Base-by-base conservation (phyloP, 1,140 invertebrate genomes). In the Batillaria attramentaria region DNA sequence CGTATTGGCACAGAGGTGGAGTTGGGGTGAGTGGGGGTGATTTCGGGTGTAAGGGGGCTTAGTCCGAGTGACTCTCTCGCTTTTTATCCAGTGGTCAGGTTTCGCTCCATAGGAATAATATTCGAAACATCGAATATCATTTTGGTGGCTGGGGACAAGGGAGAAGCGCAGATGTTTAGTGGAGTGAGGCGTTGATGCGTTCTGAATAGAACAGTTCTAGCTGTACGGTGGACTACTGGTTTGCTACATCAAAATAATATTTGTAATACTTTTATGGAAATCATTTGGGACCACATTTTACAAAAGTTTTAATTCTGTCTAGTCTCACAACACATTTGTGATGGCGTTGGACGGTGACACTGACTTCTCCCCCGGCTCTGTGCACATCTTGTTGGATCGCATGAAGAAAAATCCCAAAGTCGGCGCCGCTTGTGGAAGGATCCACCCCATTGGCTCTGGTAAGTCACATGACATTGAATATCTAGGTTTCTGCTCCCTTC, bases 161-260 rank as follows among this genome's bases (percentile, higher is more conserved):
- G 31, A 66, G 33, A 33, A 33, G 33, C 18, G 2, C 13, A 66
- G 31, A n/a, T n/a, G n/a, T n/a, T 1, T 16, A 66, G 33, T 28
- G 33, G 33, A 3, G 62, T 18, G 16, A 66, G 0, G 16, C 4
- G 62, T 16, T 28, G 33, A 2, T 24, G 2, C 1, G 2, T 16
- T 16, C 13, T 16, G 31, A 2, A 66, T 28, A 16, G 31, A 33
- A 33, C 24, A 66, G 1, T 16, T 28, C 13, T 18, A 66, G 31
- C 24, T 2, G 62, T 10, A 50, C n/a, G 46, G 46, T 13, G 46
- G 46, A 50, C 10, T 10, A 50, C 46, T 13, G 24, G 46, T 13
- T 13, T 50, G 24, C 89, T 99, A 99, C 92, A 94, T 99, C 86
- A 96, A 98, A 90, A 94, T 98, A 89, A 94, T 97, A 68, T 81